Percentiles rank a stretch among this genome's conserved stretches.
phyloP scores from a whole-genome alignment of 2,797 vertebrate species.

The Bradypodion ventrale region DNA sequence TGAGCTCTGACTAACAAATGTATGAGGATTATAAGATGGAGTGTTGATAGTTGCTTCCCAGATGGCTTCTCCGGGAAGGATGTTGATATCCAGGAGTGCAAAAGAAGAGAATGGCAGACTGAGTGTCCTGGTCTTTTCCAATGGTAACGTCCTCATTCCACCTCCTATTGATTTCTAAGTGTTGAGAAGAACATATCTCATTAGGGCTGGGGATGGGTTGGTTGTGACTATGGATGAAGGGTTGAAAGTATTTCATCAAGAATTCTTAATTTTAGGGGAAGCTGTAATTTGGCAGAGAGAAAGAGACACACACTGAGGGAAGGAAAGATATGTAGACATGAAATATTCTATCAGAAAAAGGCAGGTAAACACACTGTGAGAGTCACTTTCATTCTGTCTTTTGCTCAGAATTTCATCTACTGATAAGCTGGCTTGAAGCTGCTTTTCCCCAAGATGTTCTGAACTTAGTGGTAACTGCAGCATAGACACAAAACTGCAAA shows the following conservation, averaged over 20 bases:
- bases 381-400: background rate
- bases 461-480: background rate
- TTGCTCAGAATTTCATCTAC: background rate
- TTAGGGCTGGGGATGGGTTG: rapidly evolving
- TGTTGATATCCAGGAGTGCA: background rate
- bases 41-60: background rate
- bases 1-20: background rate
- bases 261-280: background rate
- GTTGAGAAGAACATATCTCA: background rate
- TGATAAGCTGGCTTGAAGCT: background rate
- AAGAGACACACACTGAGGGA: background rate
- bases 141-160: background rate
- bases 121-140: background rate
- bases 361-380: background rate
- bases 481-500: background rate
- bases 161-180: background rate
- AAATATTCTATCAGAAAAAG: background rate
- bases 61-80: background rate
- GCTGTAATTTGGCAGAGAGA: slow-evolving; percentile 1
- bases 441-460: background rate
- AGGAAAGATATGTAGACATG: background rate
- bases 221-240: rapidly evolving
- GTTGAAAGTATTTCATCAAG: background rate
- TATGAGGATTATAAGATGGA: background rate
- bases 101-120: rapidly evolving